These are phyloP conservation scores for Mythimna impura DNA, from an alignment of 2,888 invertebrate genomes.

Conservation along the genomic window DNA sequence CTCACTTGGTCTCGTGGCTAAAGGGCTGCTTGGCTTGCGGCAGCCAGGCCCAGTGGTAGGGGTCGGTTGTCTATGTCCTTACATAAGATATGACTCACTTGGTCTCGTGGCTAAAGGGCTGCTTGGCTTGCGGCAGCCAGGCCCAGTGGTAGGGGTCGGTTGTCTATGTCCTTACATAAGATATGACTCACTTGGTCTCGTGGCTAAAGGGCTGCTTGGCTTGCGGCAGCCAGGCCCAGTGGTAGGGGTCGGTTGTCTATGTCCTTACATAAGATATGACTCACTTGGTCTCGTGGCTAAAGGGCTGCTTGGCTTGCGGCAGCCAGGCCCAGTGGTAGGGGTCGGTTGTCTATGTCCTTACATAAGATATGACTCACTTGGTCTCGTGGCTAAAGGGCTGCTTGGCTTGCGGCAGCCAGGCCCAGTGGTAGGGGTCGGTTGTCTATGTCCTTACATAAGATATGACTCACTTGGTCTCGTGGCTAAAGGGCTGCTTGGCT, in stretches of 20 bases:
- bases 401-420: too few relatives aligned
- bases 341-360: conserved; percentile 78
- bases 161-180: too few relatives aligned
- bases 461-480: not conserved
- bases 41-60: too few relatives aligned
- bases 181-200: conserved; percentile 74
- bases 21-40: too few relatives aligned
- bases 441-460: too few relatives aligned
- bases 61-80: too few relatives aligned
- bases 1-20: too few relatives aligned
- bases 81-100: conserved; percentile 74
- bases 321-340: conserved; percentile 99
- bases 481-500: too few relatives aligned
- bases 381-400: too few relatives aligned
- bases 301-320: conserved; percentile 98
- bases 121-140: not conserved
- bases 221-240: conserved; percentile 91
- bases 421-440: too few relatives aligned
- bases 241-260: conserved; percentile 94
- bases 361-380: not conserved
- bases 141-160: not conserved
- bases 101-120: too few relatives aligned
- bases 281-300: conserved; percentile 95
- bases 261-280: conserved; percentile 30
- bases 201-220: conserved; percentile 99